These are phyloP conservation scores for Amia ocellicauda DNA, from an alignment of 2,113 vertebrate genomes.

Conservation along the genomic window DNA sequence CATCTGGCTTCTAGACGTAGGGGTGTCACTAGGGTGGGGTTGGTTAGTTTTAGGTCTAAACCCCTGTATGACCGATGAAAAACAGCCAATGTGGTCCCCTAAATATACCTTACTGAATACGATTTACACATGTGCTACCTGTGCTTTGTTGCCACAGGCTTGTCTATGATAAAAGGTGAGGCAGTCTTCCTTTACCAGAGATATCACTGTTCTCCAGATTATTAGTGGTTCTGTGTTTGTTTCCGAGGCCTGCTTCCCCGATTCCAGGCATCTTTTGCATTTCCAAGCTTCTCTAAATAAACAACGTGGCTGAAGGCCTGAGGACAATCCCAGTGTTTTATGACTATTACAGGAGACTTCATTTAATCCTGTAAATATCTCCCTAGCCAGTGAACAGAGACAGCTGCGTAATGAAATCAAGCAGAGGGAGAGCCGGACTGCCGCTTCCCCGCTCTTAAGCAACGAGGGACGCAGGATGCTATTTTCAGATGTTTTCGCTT, in stretches of 20 bases:
- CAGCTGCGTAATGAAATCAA: conserved; percentile 51
- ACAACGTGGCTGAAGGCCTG: background rate
- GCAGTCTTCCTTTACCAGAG: too few relatives aligned
- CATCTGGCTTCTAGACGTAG: too few relatives aligned
- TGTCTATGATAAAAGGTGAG: too few relatives aligned
- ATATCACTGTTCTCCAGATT: too few relatives aligned
- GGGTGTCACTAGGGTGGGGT: too few relatives aligned
- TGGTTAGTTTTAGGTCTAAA: too few relatives aligned
- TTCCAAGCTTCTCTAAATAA: background rate
- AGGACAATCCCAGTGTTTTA: conserved; percentile 5
- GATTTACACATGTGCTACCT: too few relatives aligned
- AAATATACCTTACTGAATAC: too few relatives aligned
- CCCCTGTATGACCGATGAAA: too few relatives aligned
- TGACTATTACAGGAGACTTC: conserved; percentile 35
- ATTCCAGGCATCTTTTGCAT: background rate
- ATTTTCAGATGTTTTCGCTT: conserved; percentile 27
- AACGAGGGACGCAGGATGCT: conserved; percentile 4
- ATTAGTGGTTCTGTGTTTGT: background rate
- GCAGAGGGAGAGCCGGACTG: conserved; percentile 40
- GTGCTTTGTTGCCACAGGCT: too few relatives aligned
- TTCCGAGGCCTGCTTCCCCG: too few relatives aligned
- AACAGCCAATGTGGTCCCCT: too few relatives aligned
- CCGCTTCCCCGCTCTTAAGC: conserved; percentile 29
- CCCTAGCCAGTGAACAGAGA: conserved; percentile 29
- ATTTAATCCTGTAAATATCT: conserved; percentile 44